A percentile compares a stretch with the other conserved stretches of the same genome.
Evolutionary conservation across 92 coral and sea anemone genomes (phyloP).

Genomic region (Epizoanthus rinbou): DNA sequence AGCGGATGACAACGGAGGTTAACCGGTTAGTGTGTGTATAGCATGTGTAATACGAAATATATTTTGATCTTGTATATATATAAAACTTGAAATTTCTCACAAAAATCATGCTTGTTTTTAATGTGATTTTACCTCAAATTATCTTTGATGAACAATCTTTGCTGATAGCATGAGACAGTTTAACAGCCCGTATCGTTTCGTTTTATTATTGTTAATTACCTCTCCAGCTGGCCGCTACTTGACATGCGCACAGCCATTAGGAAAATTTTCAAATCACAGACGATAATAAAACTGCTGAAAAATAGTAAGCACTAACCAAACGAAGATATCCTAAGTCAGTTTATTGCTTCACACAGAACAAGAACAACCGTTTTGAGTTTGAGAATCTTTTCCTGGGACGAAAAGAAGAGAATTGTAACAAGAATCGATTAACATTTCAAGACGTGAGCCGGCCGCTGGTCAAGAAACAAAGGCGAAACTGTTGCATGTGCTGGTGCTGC

Average conservation of each 20-base stretch:
- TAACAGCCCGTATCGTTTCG: not conserved
- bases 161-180: not conserved
- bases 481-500: conserved; percentile 85
- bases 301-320: not conserved
- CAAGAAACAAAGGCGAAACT: conserved; percentile 63
- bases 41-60: too few relatives aligned
- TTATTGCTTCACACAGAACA: conserved; percentile 29
- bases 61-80: too few relatives aligned
- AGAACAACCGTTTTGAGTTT: conserved; percentile 43
- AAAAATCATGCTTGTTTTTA: not conserved
- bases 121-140: not conserved
- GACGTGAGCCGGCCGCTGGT: conserved; percentile 56
- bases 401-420: conserved; percentile 35
- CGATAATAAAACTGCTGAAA: conserved; percentile 18
- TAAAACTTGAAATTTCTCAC: too few relatives aligned
- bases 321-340: not conserved
- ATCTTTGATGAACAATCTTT: not conserved
- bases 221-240: conserved; percentile 2
- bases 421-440: conserved; percentile 31
- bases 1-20: conserved; percentile 1
- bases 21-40: not conserved
- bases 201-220: not conserved
- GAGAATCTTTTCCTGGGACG: conserved; percentile 36
- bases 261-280: conserved; percentile 29
- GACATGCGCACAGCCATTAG: conserved; percentile 41